Evolutionary conservation across 1,140 invertebrate genomes (phyloP), one percentile per base, ranked within the genome.

Genomic region (Gonatopus flavifemur): DNA sequence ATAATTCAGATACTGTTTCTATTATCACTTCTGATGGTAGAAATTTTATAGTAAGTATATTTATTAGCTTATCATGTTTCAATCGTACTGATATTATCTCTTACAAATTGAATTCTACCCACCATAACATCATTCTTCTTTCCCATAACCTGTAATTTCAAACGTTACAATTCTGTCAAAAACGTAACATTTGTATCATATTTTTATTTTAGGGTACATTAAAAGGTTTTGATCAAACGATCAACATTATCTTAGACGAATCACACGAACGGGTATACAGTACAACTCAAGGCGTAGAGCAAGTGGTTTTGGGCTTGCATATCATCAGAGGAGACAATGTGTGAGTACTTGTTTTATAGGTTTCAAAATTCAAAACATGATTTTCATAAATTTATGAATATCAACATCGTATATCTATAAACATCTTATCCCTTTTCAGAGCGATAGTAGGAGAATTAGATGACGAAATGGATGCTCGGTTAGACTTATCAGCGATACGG

Each of bases 251-350:
- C 66, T 80, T 99, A 24, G 95, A 98, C 73, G 96, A 98, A 77
- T 96, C 94, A 46, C 94, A 98, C 76, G 97, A 98, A 77, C 81
- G 97, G 68, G 95, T 99, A 12, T 99, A 94, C 72, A 96, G 93
- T 46, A 87, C 88, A 12, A 88, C 86, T 9, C 84, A 90, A 63
- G 96, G 96, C 35, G 90, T 98, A 31, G 94, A 98, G 68, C 94
- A 98, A 82, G 95, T 98, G 43, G 89, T 94, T 49, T 83, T 99
- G 18, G 96, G 96, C 20, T 80, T 98, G 15, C 96, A 98, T 70
- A 96, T 99, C 32, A 96, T 99, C 49, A 82, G 96, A 67, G 96
- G 96, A 44, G 96, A 99, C 74, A 99, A 99, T 82, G 91, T 99
- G 84, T 93, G 82, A 84, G 70, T 73, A 67, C 12, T 50, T 32